Evolutionary conservation across 2,113 vertebrate genomes (phyloP).

Genomic region (Ptilonorhynchus violaceus): DNA sequence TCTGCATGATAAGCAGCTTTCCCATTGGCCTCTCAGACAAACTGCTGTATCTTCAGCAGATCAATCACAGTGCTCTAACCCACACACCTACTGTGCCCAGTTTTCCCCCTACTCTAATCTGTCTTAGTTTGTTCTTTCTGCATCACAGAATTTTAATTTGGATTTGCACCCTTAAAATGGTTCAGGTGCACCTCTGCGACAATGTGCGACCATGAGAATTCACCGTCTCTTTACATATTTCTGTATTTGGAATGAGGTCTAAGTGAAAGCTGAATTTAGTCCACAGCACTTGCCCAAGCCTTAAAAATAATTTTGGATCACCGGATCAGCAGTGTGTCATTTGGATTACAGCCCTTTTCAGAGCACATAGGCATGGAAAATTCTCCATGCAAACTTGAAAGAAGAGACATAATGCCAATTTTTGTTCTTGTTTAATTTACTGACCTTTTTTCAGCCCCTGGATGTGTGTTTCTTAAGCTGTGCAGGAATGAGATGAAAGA

Average conservation of each 20-base stretch:
- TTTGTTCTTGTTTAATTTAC: conserved; percentile 47
- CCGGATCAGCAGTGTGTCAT: not conserved
- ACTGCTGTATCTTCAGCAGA: not conserved
- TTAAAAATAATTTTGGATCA: conserved; percentile 9
- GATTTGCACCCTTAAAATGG: not conserved
- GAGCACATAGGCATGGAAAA: not conserved
- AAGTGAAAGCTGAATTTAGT: not conserved
- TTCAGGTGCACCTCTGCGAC: not conserved
- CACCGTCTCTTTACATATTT: not conserved
- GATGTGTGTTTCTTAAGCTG: not conserved
- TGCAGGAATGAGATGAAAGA: conserved; percentile 10
- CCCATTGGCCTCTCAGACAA: not conserved
- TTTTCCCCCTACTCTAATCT: not conserved
- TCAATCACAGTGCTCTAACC: not conserved
- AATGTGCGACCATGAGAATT: not conserved
- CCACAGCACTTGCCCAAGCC: not conserved
- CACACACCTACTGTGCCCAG: not conserved
- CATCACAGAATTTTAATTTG: not conserved
- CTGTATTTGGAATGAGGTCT: not conserved
- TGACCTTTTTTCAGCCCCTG: not conserved
- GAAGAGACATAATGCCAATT: not conserved
- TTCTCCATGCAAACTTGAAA: conserved; percentile 21
- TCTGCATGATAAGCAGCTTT: not conserved
- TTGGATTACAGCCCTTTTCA: conserved; percentile 29
- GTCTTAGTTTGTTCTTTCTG: not conserved